Percentiles rank a stretch among this genome's conserved stretches.
phyloP scores from a whole-genome alignment of 2,888 invertebrate species.

The Drosophila picticornis region DNA sequence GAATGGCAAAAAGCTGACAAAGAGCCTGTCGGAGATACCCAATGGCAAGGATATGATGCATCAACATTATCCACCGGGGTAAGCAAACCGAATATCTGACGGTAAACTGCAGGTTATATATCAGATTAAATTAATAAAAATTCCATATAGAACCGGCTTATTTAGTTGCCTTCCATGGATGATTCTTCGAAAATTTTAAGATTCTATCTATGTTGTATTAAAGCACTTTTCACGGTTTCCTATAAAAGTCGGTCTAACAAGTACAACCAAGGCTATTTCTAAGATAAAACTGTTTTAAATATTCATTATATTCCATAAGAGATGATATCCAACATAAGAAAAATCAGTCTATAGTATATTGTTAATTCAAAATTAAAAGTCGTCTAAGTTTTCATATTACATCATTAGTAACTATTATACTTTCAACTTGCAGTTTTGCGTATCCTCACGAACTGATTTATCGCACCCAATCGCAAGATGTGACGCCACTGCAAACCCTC shows the following conservation, averaged over 20 bases:
- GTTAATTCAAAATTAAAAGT: neutral
- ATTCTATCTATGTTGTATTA: neutral
- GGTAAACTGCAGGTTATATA: neutral
- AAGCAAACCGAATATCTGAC: neutral
- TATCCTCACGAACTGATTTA: conserved; percentile 90
- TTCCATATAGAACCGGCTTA: neutral
- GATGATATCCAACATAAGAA: neutral
- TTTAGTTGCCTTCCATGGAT: neutral
- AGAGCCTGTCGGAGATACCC: conserved; percentile 93
- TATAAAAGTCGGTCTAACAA: neutral
- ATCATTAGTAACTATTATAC: neutral
- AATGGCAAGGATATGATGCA: conserved; percentile 81
- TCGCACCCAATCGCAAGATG: conserved; percentile 92
- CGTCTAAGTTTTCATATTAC: neutral
- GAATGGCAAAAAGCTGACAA: conserved; percentile 91
- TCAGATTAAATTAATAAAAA: neutral
- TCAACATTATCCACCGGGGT: conserved; percentile 58
- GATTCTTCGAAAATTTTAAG: neutral
- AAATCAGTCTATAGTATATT: neutral
- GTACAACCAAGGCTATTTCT: neutral
- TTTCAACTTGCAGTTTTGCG: conserved; percentile 39
- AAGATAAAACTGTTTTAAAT: neutral
- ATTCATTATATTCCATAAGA: neutral
- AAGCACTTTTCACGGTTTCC: neutral
- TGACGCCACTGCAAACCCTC: conserved; percentile 68